Conservation (phyloP, 2,888 invertebrate species). For the Teleiodes luculella region DNA sequence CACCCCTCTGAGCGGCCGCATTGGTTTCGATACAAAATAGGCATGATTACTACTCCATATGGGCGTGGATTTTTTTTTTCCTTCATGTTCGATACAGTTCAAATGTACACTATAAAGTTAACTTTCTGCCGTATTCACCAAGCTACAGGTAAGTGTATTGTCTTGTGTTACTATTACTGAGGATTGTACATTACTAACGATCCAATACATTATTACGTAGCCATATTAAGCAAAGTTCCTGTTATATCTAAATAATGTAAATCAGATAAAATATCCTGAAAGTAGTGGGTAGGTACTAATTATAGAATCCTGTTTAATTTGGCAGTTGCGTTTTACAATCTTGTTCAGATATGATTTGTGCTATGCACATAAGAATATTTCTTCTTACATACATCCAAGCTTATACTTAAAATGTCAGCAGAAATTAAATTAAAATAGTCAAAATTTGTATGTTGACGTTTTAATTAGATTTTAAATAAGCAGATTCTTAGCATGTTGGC, state of each 20-base stretch:
- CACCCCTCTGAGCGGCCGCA: too few species aligned
- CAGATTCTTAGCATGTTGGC: constrained; percentile 26
- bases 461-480: too few species aligned
- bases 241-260: neutral
- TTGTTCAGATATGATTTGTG: neutral
- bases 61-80: too few species aligned
- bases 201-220: constrained; percentile 41
- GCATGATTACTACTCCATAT: too few species aligned
- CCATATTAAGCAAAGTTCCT: constrained; percentile 21
- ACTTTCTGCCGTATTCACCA: constrained; percentile 76
- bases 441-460: too few species aligned
- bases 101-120: constrained; percentile 57
- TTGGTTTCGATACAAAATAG: too few species aligned
- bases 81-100: constrained; percentile 48
- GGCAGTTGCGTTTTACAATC: neutral
- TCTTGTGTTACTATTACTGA: constrained; percentile 71
- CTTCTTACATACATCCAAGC: too few species aligned
- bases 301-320: neutral
- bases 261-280: constrained; percentile 7
- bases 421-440: too few species aligned
- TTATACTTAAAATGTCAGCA: too few species aligned
- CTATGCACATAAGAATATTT: too few species aligned
- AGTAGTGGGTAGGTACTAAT: neutral
- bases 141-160: constrained; percentile 75
- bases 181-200: constrained; percentile 58